These are phyloP conservation scores for Cladorhizidae sp. DNA, from an alignment of 37 sponge, comb jelly and placozoan genomes.

Conservation along the genomic window DNA sequence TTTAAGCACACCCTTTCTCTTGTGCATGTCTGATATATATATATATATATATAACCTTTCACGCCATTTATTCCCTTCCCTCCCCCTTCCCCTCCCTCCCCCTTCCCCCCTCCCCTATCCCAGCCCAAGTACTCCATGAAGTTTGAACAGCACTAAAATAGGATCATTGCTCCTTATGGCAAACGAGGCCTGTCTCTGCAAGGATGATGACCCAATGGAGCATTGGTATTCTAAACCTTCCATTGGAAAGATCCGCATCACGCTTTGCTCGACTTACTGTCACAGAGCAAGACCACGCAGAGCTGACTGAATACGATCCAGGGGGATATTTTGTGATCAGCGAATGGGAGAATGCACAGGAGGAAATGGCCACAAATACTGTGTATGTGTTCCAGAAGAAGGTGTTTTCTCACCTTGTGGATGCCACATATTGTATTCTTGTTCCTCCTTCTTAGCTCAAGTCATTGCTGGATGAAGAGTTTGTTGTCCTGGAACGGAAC, in stretches of 20 bases:
- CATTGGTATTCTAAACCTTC: constrained; percentile 80
- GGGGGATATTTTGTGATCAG: constrained; percentile 99
- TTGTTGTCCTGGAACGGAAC: constrained; percentile 97
- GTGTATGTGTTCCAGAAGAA: constrained; percentile 99
- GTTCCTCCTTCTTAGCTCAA: constrained; percentile 76
- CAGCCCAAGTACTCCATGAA: constrained; percentile 94
- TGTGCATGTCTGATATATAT: too few species aligned
- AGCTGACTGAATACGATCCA: constrained; percentile 99
- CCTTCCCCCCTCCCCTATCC: not conserved
- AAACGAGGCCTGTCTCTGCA: constrained; percentile 96
- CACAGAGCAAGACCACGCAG: constrained; percentile 95
- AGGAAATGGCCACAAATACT: constrained; percentile 99
- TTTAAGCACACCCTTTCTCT: too few species aligned
- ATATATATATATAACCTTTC: not conserved
- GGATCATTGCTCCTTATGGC: constrained; percentile 96
- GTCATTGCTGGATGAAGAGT: constrained; percentile 99
- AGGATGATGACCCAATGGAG: constrained; percentile 72
- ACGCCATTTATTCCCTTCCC: too few species aligned
- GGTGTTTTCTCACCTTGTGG: constrained; percentile 39
- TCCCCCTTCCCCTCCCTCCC: too few species aligned
- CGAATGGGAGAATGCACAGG: constrained; percentile 99
- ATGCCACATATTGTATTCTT: not conserved
- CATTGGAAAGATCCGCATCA: constrained; percentile 99
- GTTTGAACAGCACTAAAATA: constrained; percentile 99
- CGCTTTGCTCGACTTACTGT: constrained; percentile 98